phyloP scores from a whole-genome alignment of 1,140 invertebrate genomes.

The Drosophila asahinai region DNA sequence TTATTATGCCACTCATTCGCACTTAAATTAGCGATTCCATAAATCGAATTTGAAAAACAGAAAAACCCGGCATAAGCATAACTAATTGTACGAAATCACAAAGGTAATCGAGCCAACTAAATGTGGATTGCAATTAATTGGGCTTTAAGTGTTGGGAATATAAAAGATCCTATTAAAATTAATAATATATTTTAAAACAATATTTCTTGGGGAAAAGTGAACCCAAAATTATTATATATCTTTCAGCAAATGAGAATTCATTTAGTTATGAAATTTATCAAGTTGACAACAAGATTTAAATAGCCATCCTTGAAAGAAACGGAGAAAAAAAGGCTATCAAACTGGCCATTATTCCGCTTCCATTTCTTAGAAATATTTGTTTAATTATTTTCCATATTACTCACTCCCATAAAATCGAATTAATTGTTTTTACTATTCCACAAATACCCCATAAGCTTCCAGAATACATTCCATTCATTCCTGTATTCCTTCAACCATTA shows the following conservation, averaged over 20 bases:
- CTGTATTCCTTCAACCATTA: background rate
- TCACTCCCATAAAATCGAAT: background rate
- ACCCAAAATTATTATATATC: slow-evolving; percentile 1
- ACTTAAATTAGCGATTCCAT: slow-evolving; percentile 38
- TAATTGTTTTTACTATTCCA: background rate
- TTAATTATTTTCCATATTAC: background rate
- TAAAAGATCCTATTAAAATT: background rate
- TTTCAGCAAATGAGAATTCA: slow-evolving; percentile 4
- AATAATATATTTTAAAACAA: background rate
- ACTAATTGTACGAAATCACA: slow-evolving; percentile 18
- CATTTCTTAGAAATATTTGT: background rate
- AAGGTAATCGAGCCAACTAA: slow-evolving; percentile 1
- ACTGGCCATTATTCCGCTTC: background rate
- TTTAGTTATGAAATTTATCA: background rate
- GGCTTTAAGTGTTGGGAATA: background rate
- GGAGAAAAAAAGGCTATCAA: background rate
- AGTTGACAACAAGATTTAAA: slow-evolving; percentile 10
- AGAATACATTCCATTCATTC: background rate
- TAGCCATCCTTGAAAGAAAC: background rate
- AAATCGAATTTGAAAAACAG: slow-evolving; percentile 33
- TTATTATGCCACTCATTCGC: slow-evolving; percentile 25
- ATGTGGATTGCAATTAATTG: background rate
- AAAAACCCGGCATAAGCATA: slow-evolving; percentile 48
- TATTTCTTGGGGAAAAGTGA: background rate
- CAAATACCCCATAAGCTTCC: background rate